Percentiles rank a stretch among this genome's conserved stretches.
Evolutionary conservation across 2,888 invertebrate species (phyloP).

Genomic region (Opisthograptis luteolata): DNA sequence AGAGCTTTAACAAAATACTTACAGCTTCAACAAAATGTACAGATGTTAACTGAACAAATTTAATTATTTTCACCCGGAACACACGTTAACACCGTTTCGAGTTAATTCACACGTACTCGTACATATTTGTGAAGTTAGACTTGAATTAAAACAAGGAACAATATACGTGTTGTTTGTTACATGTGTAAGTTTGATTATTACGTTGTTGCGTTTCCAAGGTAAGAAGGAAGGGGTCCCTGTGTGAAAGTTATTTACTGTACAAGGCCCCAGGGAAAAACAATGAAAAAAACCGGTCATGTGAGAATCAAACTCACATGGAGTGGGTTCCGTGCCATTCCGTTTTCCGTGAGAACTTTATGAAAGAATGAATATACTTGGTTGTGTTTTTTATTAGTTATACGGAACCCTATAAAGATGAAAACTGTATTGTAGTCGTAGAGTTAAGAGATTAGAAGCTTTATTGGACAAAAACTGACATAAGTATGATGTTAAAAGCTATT

Average conservation of each 20-base stretch:
- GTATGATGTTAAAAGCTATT: too few relatives aligned
- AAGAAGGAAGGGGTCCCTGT: not conserved
- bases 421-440: too few relatives aligned
- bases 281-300: too few relatives aligned
- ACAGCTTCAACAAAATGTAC: constrained; percentile 42
- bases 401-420: too few relatives aligned
- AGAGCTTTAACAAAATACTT: constrained; percentile 34
- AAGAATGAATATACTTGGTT: too few relatives aligned
- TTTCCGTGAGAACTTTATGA: too few relatives aligned
- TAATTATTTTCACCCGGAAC: constrained; percentile 50
- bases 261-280: not conserved
- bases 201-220: constrained; percentile 11
- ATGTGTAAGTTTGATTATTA: constrained; percentile 13
- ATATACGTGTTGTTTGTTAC: too few relatives aligned
- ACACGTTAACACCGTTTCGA: constrained; percentile 22
- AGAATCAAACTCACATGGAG: too few relatives aligned
- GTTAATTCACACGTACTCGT: constrained; percentile 26
- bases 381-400: too few relatives aligned
- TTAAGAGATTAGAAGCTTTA: too few relatives aligned
- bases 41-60: constrained; percentile 57
- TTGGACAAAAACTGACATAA: too few relatives aligned
- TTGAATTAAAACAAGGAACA: constrained; percentile 5
- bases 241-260: not conserved
- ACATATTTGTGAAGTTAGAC: constrained; percentile 23
- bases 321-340: too few relatives aligned